Evolutionary conservation across 2,888 invertebrate genomes (phyloP).

Genomic region (Tridacna crocea): DNA sequence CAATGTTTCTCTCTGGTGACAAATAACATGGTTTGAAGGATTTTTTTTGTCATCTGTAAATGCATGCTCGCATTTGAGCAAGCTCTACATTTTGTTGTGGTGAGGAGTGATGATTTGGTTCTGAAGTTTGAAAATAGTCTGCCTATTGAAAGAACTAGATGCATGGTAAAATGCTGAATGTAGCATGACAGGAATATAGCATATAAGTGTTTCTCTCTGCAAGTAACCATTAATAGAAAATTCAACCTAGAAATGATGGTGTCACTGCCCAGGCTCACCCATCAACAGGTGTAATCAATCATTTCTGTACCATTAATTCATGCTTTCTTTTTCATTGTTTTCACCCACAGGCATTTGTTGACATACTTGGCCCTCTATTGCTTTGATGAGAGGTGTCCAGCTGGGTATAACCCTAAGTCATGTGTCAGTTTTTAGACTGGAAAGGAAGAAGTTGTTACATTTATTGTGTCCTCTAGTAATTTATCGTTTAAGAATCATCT

Average conservation of each 20-base stretch:
- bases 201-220: not conserved
- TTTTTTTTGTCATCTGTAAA: too few species aligned
- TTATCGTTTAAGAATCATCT: too few species aligned
- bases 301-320: slow-evolving; percentile 16
- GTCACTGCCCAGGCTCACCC: slow-evolving; percentile 42
- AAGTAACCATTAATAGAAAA: not conserved
- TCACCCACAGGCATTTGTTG: not conserved
- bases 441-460: too few species aligned
- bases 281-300: not conserved
- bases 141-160: not conserved
- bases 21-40: too few species aligned
- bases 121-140: not conserved
- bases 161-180: slow-evolving; percentile 7
- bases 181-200: slow-evolving; percentile 6
- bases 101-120: too few species aligned
- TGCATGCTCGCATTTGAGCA: too few species aligned
- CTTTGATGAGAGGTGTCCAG: too few species aligned
- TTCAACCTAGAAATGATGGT: slow-evolving; percentile 35
- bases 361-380: too few species aligned
- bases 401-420: too few species aligned
- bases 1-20: not conserved
- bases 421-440: too few species aligned
- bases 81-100: too few species aligned
- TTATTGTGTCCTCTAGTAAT: too few species aligned
- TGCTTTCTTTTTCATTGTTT: not conserved